Percentiles rank a stretch among this genome's conserved stretches.
phyloP scores from a whole-genome alignment of 2,888 invertebrate species.

The Drosophila pseudotalamancana region DNA sequence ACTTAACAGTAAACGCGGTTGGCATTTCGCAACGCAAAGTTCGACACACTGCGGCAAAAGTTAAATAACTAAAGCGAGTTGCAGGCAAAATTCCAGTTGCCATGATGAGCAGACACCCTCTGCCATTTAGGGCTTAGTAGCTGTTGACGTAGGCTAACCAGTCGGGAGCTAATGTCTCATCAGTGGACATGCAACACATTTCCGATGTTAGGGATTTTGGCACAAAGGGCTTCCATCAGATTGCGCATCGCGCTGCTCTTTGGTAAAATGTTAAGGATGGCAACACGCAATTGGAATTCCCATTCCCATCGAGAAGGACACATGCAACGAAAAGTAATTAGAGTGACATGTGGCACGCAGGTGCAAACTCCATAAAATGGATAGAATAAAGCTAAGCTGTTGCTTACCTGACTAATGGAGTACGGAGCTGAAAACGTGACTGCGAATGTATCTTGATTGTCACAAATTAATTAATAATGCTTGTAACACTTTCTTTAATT shows the following conservation, averaged over 20 bases:
- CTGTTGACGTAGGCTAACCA: constrained; percentile 2
- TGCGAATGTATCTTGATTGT: constrained; percentile 30
- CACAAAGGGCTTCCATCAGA: neutral
- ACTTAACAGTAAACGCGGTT: constrained; percentile 14
- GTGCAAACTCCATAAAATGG: constrained; percentile 24
- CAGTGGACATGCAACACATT: constrained; percentile 27
- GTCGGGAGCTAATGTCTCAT: constrained; percentile 4
- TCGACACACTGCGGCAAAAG: constrained; percentile 14
- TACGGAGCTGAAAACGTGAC: constrained; percentile 8
- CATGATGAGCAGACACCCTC: constrained; percentile 13
- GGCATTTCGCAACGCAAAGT: constrained; percentile 8
- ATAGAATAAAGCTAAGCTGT: constrained; percentile 10
- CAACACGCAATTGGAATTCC: constrained; percentile 33
- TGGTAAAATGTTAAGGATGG: constrained; percentile 1
- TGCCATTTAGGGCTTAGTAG: constrained; percentile 14
- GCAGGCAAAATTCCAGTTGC: constrained; percentile 23
- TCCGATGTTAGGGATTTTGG: neutral
- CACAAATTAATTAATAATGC: constrained; percentile 66
- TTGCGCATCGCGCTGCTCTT: neutral
- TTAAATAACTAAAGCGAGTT: constrained; percentile 44
- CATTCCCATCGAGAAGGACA: constrained; percentile 11
- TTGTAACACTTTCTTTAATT: constrained; percentile 61
- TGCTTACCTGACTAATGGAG: constrained; percentile 42
- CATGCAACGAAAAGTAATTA: constrained; percentile 60
- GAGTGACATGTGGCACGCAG: constrained; percentile 34